These are phyloP conservation scores for Carterocephalus palaemon DNA, from an alignment of 2,888 invertebrate genomes.

Conservation along the genomic window DNA sequence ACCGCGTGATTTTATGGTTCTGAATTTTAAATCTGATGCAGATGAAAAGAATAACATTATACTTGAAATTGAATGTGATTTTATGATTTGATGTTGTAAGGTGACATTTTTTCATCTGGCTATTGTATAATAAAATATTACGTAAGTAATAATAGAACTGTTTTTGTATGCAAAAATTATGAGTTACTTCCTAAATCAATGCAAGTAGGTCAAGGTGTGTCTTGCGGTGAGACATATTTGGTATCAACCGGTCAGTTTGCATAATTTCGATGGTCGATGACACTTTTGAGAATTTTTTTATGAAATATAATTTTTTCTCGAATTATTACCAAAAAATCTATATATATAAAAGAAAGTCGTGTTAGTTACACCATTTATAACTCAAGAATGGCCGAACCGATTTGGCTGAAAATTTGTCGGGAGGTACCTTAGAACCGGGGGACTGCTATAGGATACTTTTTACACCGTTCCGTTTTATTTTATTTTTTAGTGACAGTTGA, in stretches of 20 bases:
- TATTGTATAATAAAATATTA: slow-evolving; percentile 8
- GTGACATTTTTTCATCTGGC: slow-evolving; percentile 13
- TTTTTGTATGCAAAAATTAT: slow-evolving; percentile 14
- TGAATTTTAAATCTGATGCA: slow-evolving; percentile 3
- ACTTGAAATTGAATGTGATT: too few relatives aligned
- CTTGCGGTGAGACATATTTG: slow-evolving; percentile 3
- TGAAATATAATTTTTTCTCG: neutral
- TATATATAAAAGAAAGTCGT: too few relatives aligned
- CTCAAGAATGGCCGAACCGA: too few relatives aligned
- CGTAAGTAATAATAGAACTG: neutral
- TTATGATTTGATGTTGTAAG: neutral
- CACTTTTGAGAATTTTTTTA: too few relatives aligned
- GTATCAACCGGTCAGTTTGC: slow-evolving; percentile 7
- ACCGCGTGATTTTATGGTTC: neutral
- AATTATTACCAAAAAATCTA: too few relatives aligned
- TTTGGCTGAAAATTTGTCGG: too few relatives aligned
- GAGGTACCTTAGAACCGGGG: too few relatives aligned
- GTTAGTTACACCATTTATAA: too few relatives aligned
- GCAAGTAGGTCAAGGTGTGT: slow-evolving; percentile 16
- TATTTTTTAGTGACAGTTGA: too few relatives aligned
- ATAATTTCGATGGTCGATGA: slow-evolving; percentile 15
- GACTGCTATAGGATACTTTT: too few relatives aligned
- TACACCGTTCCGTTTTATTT: too few relatives aligned
- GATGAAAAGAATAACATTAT: slow-evolving; percentile 6
- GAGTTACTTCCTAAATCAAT: slow-evolving; percentile 2